A percentile compares a stretch with the other conserved stretches of the same genome.
phyloP scores from a whole-genome alignment of 2,888 invertebrate genomes.

The Synanthedon myopaeformis region DNA sequence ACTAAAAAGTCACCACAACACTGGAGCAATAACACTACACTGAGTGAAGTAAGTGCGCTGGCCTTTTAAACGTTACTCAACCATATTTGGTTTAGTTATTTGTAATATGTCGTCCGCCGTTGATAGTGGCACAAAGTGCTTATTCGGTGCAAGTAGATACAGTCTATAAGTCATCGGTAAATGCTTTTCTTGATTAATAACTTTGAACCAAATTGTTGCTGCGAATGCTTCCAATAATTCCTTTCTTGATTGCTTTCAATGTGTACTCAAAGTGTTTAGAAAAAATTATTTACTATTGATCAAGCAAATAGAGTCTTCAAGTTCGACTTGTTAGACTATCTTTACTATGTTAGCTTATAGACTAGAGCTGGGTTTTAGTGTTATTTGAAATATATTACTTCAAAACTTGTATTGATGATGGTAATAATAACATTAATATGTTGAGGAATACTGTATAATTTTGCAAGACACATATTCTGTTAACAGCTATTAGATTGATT shows the following conservation, averaged over 20 bases:
- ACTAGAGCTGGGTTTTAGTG: too few species aligned
- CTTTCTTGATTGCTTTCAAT: slow-evolving; percentile 1
- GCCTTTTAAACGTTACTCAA: slow-evolving; percentile 16
- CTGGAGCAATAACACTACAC: neutral
- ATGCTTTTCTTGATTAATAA: slow-evolving; percentile 6
- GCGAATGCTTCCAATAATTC: neutral
- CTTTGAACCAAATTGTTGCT: neutral
- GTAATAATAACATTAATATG: too few species aligned
- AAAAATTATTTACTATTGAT: too few species aligned
- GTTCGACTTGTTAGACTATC: too few species aligned
- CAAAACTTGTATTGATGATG: too few species aligned
- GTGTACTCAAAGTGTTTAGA: neutral
- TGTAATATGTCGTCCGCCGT: slow-evolving; percentile 9
- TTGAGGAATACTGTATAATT: too few species aligned
- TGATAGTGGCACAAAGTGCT: slow-evolving; percentile 5
- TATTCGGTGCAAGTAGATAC: slow-evolving; percentile 4
- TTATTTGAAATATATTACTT: too few species aligned
- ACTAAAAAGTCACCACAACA: neutral
- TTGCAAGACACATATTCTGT: too few species aligned
- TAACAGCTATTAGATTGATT: too few species aligned
- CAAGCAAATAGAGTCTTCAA: too few species aligned
- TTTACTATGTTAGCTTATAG: too few species aligned
- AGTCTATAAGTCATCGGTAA: slow-evolving; percentile 4
- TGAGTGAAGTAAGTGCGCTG: slow-evolving; percentile 11
- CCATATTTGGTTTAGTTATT: slow-evolving; percentile 13